Evolutionary conservation across 1,140 invertebrate genomes (phyloP), one percentile per base, ranked within the genome.

Genomic region (Sipha flava): DNA sequence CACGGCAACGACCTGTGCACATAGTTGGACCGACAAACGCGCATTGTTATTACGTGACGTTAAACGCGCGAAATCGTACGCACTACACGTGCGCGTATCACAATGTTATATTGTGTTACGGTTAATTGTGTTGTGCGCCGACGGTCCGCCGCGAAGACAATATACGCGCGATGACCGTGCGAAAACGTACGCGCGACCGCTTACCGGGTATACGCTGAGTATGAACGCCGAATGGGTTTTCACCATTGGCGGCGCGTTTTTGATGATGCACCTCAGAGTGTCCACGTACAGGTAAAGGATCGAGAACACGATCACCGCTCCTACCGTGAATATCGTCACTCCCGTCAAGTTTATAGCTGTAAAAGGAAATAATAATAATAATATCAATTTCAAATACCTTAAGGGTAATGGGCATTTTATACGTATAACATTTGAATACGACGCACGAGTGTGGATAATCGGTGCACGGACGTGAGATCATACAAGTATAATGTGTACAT

Each of bases 121-220:
- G n/a, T n/a, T n/a, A n/a, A n/a, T n/a, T n/a, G n/a, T n/a, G n/a
- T n/a, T n/a, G n/a, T n/a, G n/a, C n/a, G n/a, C n/a, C n/a, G n/a
- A n/a, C n/a, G n/a, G n/a, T n/a, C n/a, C n/a, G n/a, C n/a, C n/a
- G n/a, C n/a, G n/a, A n/a, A n/a, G n/a, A n/a, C n/a, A n/a, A n/a
- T n/a, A n/a, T n/a, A n/a, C n/a, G n/a, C n/a, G n/a, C n/a, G n/a
- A n/a, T n/a, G n/a, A n/a, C n/a, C n/a, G n/a, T n/a, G n/a, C n/a
- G n/a, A n/a, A n/a, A n/a, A n/a, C n/a, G n/a, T n/a, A n/a, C n/a
- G n/a, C n/a, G n/a, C n/a, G n/a, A n/a, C n/a, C n/a, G 10, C 14
- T 80, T 85, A 90, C 89, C 82, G 89, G 89, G 85, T 90, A 90
- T 26, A 90, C 88, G 81, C 87, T 87, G 29, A 90, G 83, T 7